These are phyloP conservation scores for Zygaena filipendulae DNA, from an alignment of 2,888 invertebrate genomes.

Conservation along the genomic window DNA sequence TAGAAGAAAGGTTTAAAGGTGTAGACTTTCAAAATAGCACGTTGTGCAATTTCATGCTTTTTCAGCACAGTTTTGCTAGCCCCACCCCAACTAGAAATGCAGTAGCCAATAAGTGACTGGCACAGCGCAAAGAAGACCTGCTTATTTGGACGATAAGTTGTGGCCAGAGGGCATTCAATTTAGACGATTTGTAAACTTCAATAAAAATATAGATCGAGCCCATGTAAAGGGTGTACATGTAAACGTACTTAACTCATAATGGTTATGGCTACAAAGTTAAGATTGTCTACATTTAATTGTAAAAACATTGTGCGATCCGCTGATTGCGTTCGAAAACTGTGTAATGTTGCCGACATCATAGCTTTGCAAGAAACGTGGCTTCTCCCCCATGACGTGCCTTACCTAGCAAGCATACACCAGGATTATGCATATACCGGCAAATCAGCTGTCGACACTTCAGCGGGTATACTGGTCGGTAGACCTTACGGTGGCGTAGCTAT, in stretches of 20 bases:
- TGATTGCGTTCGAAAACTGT: slow-evolving; percentile 1
- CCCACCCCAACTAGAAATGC: too few relatives aligned
- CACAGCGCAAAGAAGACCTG: too few relatives aligned
- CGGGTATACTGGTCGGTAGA: slow-evolving; percentile 5
- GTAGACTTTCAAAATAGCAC: too few relatives aligned
- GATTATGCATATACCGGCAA: slow-evolving; percentile 3
- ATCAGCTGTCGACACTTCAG: slow-evolving; percentile 5
- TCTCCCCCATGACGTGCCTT: not conserved
- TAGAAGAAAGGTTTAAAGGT: too few relatives aligned
- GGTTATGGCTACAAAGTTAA: slow-evolving; percentile 1
- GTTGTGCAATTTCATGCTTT: too few relatives aligned
- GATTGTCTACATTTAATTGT: slow-evolving; percentile 8
- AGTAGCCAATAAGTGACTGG: too few relatives aligned
- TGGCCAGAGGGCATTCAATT: not conserved
- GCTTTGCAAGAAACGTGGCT: slow-evolving; percentile 5
- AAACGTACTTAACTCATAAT: not conserved
- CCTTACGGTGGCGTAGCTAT: slow-evolving; percentile 4
- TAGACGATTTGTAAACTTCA: slow-evolving; percentile 2
- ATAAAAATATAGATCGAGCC: too few relatives aligned
- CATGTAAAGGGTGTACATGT: not conserved
- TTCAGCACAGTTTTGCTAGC: too few relatives aligned
- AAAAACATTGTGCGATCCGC: slow-evolving; percentile 1
- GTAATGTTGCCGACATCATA: not conserved
- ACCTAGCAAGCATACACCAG: not conserved
- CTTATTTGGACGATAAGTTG: not conserved